A percentile compares a stretch with the other conserved stretches of the same genome.
phyloP scores from a whole-genome alignment of 37 sponge, comb jelly and placozoan species.

The Lycopodina hypogea region DNA sequence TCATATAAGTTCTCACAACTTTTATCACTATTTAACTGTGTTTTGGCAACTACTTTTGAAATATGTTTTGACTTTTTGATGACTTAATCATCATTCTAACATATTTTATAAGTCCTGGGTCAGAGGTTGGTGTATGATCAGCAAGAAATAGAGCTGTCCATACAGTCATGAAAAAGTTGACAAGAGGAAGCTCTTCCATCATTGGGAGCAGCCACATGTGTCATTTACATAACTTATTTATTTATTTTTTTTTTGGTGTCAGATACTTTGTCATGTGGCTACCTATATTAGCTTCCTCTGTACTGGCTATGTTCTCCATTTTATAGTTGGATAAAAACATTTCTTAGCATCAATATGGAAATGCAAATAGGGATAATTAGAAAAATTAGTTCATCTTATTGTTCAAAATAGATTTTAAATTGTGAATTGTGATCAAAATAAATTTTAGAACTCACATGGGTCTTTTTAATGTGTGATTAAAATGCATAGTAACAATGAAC shows the following conservation, averaged over 20 bases:
- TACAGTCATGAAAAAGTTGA: constrained; percentile 98
- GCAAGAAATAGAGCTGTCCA: constrained; percentile 98
- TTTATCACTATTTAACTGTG: background rate
- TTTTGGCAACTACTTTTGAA: background rate
- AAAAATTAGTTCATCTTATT: background rate
- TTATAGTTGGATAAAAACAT: constrained; percentile 81
- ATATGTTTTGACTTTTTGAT: background rate
- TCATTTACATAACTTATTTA: constrained; percentile 93
- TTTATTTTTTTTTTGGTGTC: too few relatives aligned
- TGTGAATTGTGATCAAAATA: too few relatives aligned
- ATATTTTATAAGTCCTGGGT: constrained; percentile 99
- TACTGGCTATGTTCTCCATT: constrained; percentile 74
- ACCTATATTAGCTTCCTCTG: constrained; percentile 76
- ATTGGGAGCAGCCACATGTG: constrained; percentile 96
- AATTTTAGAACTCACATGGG: too few relatives aligned
- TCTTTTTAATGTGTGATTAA: too few relatives aligned
- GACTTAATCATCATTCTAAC: background rate
- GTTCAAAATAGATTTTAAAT: too few relatives aligned
- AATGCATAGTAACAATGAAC: too few relatives aligned
- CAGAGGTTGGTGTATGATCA: constrained; percentile 98
- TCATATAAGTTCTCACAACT: background rate
- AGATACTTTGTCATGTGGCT: constrained; percentile 96
- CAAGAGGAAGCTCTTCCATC: constrained; percentile 87
- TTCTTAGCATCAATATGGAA: too few relatives aligned
- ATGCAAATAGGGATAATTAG: background rate